Conservation (phyloP, 2,113 vertebrate genomes). For the Rallus limicola region DNA sequence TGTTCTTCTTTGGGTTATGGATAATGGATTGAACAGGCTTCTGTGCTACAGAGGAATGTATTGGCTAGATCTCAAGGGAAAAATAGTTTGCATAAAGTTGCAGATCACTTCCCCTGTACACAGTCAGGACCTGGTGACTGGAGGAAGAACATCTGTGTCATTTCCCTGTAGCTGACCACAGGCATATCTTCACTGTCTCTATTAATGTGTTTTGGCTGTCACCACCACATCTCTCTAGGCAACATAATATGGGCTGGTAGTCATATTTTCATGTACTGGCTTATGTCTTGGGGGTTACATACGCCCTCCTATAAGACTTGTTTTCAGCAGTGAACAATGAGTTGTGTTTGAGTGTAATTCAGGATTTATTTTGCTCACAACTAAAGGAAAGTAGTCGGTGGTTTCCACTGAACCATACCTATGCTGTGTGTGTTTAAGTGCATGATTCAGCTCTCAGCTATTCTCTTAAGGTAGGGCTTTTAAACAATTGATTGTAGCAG, state of each 20-base stretch:
- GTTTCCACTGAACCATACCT: not conserved
- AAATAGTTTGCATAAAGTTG: not conserved
- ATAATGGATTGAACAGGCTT: not conserved
- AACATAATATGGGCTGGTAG: not conserved
- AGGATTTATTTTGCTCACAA: not conserved
- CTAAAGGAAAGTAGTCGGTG: not conserved
- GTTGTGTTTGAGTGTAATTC: not conserved
- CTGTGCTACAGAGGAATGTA: not conserved
- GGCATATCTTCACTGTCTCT: not conserved
- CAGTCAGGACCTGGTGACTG: not conserved
- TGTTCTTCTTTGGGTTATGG: not conserved
- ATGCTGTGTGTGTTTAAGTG: not conserved
- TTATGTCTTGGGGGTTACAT: not conserved
- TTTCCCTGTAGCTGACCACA: conserved; percentile 44
- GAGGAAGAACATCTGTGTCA: conserved; percentile 42
- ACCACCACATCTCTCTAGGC: not conserved
- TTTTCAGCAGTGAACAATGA: not conserved
- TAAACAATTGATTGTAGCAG: conserved; percentile 26
- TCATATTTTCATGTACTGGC: not conserved
- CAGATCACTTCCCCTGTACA: not conserved
- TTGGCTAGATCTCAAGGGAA: not conserved
- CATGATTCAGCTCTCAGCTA: conserved; percentile 27
- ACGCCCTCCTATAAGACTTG: not conserved
- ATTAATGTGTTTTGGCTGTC: not conserved
- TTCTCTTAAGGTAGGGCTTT: conserved; percentile 30